Evolutionary conservation across 2,888 invertebrate species (phyloP), one percentile per base, ranked within the genome.

Genomic region (Cancer borealis): DNA sequence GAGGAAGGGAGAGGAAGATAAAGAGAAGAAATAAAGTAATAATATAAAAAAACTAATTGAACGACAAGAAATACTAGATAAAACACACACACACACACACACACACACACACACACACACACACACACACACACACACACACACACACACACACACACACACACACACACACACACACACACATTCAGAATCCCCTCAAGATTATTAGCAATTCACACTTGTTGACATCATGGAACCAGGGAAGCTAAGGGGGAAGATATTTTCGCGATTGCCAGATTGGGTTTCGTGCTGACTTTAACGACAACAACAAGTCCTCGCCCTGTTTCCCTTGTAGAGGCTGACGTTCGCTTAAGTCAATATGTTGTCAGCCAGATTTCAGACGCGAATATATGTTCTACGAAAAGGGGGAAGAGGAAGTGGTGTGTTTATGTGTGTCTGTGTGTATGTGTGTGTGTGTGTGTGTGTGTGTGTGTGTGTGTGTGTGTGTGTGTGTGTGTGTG

Each of bases 391-490:
- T 1, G 4, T 66, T 66, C 66, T 21, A 66, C 6, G 66, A 66
- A 66, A 66, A 66, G 6, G n/a, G n/a, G 66, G n/a, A n/a, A 6
- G 66, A 66, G n/a, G 66, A n/a, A 21, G 66, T n/a, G 21, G n/a
- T 66, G 66, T 66, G 66, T 66, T n/a, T 66, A n/a, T 66, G 66
- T 66, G 66, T 66, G 66, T 66, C n/a, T 66, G 66, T 66, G 66
- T 66, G 66, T 66, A n/a, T 66, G 66, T 66, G 66, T 66, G 66
- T 66, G 66, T 66, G 66, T 66, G 66, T 66, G 66, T 66, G 66
- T 66, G 66, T 66, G 66, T 66, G 66, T 66, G 66, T 66, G 66
- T 66, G 66, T 66, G 66, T 66, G 66, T 66, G 66, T 66, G 60
- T 66, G 60, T 66, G 60, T 66, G 60, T 54, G 54, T 54, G 54